These are phyloP conservation scores for Spheniscus mendiculus DNA, from an alignment of 2,113 vertebrate species.

Conservation along the genomic window DNA sequence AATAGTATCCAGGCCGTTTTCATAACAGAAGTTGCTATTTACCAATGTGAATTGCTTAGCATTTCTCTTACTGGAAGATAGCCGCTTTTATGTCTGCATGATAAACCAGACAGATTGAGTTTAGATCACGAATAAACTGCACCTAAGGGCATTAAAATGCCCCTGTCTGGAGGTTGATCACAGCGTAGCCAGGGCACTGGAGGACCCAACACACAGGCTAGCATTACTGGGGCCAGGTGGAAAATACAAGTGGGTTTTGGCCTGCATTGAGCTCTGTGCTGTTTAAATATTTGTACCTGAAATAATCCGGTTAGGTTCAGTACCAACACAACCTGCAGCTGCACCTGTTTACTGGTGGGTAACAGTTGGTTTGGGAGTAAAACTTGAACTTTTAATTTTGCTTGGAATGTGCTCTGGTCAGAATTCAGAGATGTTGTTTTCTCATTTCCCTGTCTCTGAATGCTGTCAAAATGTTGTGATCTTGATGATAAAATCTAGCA, in stretches of 20 bases:
- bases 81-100: not conserved
- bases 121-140: not conserved
- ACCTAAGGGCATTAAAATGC: not conserved
- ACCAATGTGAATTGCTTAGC: not conserved
- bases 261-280: accelerated
- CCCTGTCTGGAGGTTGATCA: not conserved
- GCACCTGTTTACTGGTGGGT: not conserved
- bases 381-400: not conserved
- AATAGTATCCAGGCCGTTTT: not conserved
- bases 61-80: not conserved
- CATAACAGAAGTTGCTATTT: not conserved
- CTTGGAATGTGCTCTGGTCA: not conserved
- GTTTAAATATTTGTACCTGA: not conserved
- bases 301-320: not conserved
- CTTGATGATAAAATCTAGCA: not conserved
- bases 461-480: not conserved
- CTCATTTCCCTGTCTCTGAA: not conserved
- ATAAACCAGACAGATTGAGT: not conserved
- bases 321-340: not conserved
- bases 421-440: not conserved
- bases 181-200: not conserved
- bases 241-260: not conserved
- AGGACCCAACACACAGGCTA: not conserved
- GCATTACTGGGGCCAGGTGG: not conserved
- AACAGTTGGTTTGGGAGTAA: not conserved